Base-by-base conservation (phyloP, 2,888 invertebrate species). In the Trachelus troglodyta region DNA sequence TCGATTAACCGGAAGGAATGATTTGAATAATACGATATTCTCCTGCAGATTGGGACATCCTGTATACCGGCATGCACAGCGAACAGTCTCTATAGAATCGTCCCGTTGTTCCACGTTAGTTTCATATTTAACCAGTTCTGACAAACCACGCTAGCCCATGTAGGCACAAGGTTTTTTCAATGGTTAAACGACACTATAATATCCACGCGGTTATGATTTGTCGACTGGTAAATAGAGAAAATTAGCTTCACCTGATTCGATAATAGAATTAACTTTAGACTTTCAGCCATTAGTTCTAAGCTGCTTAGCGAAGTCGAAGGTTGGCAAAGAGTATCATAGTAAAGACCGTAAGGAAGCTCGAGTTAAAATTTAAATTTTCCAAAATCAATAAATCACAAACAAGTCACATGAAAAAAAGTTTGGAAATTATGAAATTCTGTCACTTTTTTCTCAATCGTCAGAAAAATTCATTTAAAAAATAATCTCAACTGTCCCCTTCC, bases 191-290 rank as follows among this genome's bases (percentile, higher is more conserved):
- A 1, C 56, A 23, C 23, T 56, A 9, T 56, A 56, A 56, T 23
- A 56, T 56, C 23, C 2, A 2, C 23, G 56, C 23, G 6, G 56
- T 56, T 56, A 56, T 56, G 56, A 56, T 23, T 23, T 23, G 56
- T 23, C 23, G 56, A 56, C 56, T 56, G 56, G 23, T 56, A 56
- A 56, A 23, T 56, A 23, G 9, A 56, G 34, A 71, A 33, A 34
- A 71, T 33, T 6, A 71, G 71, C 71, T 71, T 71, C 71, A 71
- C 71, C 71, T 71, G 31, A 71, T 71, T 71, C 34, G 31, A 12
- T 71, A 71, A 71, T 34, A 31, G 34, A 34, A 71, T 71, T 71
- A 56, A 56, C 56, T 56, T 56, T 12, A 12, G 71, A 34, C 71
- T 71, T 30, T 30, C 9, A 33, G 31, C 71, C 71, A 31, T 11